Percentiles rank a stretch among this genome's conserved stretches.
phyloP scores from a whole-genome alignment of 2,888 invertebrate genomes.

The Tenthredo mesomela region DNA sequence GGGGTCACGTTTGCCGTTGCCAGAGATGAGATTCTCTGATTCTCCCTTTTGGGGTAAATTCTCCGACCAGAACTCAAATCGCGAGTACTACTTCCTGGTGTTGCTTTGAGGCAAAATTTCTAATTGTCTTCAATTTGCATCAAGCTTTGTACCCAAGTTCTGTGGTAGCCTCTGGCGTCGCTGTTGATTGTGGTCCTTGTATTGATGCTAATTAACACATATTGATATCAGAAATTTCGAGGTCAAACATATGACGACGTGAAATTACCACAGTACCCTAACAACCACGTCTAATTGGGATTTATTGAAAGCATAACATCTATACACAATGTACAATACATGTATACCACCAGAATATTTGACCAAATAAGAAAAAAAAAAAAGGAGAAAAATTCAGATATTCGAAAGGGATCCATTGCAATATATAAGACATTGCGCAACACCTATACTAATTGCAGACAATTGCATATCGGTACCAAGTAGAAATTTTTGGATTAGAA shows the following conservation, averaged over 20 bases:
- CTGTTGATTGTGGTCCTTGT: conserved; percentile 38
- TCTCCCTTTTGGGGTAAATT: conserved; percentile 28
- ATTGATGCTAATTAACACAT: conserved; percentile 37
- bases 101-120: conserved; percentile 45
- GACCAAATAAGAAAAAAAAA: too few species aligned
- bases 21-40: conserved; percentile 48
- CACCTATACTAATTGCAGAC: too few species aligned
- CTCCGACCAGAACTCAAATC: conserved; percentile 39
- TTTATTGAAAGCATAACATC: too few species aligned
- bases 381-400: too few species aligned
- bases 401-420: too few species aligned
- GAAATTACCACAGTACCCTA: neutral
- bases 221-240: conserved; percentile 1
- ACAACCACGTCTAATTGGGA: too few species aligned
- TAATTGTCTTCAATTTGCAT: conserved; percentile 47
- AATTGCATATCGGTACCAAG: too few species aligned
- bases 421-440: too few species aligned
- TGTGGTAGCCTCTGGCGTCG: neutral
- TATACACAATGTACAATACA: too few species aligned
- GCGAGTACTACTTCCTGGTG: conserved; percentile 33
- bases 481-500: too few species aligned
- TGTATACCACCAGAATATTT: too few species aligned
- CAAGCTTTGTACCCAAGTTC: conserved; percentile 24
- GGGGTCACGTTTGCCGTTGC: conserved; percentile 48
- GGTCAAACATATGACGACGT: neutral